A percentile compares a stretch with the other conserved stretches of the same genome.
These are phyloP conservation scores for Salvelinus fontinalis DNA, from an alignment of 2,113 vertebrate genomes.

Conservation along the genomic window DNA sequence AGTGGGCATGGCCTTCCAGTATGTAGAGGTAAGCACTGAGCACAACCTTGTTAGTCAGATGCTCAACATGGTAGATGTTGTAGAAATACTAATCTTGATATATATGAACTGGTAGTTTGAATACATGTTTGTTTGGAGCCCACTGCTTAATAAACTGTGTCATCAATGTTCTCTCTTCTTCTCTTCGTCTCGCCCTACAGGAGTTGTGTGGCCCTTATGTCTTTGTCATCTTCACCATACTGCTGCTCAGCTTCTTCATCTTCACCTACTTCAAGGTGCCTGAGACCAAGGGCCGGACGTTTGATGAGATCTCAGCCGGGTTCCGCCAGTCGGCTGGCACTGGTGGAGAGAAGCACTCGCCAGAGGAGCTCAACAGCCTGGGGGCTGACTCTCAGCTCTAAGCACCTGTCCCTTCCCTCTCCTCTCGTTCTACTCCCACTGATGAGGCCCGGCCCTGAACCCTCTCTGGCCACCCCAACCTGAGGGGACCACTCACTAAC, in stretches of 20 bases:
- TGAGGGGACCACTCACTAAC: neutral
- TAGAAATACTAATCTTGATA: neutral
- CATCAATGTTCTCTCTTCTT: neutral
- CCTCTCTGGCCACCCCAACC: neutral
- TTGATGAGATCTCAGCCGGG: slow-evolving; percentile 89
- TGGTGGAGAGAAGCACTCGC: slow-evolving; percentile 76
- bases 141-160: neutral
- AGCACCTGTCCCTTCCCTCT: slow-evolving; percentile 30
- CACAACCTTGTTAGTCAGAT: too few species aligned
- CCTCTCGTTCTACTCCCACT: neutral
- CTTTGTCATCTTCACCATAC: slow-evolving; percentile 92
- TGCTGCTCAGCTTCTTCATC: slow-evolving; percentile 91
- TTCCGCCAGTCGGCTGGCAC: slow-evolving; percentile 81
- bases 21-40: slow-evolving; percentile 78
- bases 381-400: slow-evolving; percentile 94
- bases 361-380: slow-evolving; percentile 89
- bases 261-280: slow-evolving; percentile 99
- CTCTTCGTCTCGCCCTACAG: slow-evolving; percentile 62
- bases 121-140: neutral
- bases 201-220: slow-evolving; percentile 86
- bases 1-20: slow-evolving; percentile 94
- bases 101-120: too few species aligned
- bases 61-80: neutral
- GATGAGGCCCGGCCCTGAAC: slow-evolving; percentile 19
- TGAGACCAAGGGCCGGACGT: slow-evolving; percentile 94